Percentiles rank a stretch among this genome's conserved stretches.
Conservation (phyloP, 2,113 vertebrate species). For the Anas platyrhynchos region DNA sequence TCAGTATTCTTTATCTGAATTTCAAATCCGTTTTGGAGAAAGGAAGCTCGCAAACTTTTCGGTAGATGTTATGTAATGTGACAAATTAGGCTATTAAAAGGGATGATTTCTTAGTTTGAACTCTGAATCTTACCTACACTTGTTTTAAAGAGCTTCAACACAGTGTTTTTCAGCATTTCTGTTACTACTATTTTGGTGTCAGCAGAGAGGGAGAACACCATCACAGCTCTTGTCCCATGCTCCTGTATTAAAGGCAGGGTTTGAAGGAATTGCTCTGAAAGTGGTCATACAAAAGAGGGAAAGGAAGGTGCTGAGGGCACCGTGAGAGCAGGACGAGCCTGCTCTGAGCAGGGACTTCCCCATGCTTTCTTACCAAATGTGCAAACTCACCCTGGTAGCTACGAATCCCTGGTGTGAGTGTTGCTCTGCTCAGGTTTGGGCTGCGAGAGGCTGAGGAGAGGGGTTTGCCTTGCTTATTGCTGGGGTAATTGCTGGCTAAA, state of each 20-base stretch:
- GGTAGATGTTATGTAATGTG: background rate
- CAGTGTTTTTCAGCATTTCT: background rate
- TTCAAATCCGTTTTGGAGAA: background rate
- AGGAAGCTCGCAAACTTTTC: background rate
- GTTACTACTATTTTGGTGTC: too few species aligned
- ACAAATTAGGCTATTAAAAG: background rate
- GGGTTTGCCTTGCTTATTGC: background rate
- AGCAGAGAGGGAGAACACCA: background rate
- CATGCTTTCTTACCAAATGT: background rate
- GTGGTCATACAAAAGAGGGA: background rate
- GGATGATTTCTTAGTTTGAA: background rate
- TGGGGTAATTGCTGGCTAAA: background rate
- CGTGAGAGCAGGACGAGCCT: background rate
- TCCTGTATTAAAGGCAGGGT: background rate
- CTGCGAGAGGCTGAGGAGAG: background rate
- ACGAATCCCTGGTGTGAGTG: fast-evolving
- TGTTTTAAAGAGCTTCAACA: background rate
- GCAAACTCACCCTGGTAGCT: background rate
- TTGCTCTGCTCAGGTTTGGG: background rate
- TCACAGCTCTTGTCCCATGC: background rate
- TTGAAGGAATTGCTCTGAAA: background rate
- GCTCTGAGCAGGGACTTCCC: background rate
- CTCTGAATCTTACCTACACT: background rate
- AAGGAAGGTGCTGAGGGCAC: background rate
- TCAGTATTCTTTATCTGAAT: background rate